A percentile compares a stretch with the other conserved stretches of the same genome.
Conservation (phyloP, 2,113 vertebrate genomes). For the Phaetusa simplex region DNA sequence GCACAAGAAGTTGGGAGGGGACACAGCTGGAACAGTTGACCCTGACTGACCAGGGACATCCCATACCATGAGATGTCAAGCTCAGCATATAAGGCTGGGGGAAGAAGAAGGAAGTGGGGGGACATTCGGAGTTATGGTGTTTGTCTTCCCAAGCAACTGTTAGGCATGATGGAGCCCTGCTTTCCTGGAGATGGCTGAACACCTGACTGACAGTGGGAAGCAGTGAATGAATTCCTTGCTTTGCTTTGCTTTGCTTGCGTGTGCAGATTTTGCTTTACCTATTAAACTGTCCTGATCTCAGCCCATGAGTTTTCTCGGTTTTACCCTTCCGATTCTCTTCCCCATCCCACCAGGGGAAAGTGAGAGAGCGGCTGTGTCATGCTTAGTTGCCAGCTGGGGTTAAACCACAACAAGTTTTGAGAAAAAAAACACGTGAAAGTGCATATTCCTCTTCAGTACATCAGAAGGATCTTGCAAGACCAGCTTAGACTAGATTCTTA, state of each 20-base stretch:
- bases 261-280: not conserved
- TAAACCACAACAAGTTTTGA: not conserved
- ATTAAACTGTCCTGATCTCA: not conserved
- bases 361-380: not conserved
- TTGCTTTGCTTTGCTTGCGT: not conserved
- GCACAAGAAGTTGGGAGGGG: not conserved
- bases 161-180: rapidly evolving
- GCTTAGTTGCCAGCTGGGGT: rapidly evolving
- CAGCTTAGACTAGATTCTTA: not conserved
- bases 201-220: not conserved
- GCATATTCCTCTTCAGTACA: not conserved
- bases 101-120: not conserved
- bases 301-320: not conserved
- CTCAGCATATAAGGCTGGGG: not conserved
- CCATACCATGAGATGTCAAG: not conserved
- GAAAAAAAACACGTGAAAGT: not conserved
- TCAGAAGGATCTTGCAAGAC: not conserved
- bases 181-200: not conserved
- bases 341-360: not conserved
- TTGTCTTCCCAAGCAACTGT: not conserved
- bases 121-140: not conserved
- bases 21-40: not conserved
- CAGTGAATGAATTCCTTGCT: not conserved
- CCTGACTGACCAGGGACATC: not conserved
- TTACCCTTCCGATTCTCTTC: not conserved